These are phyloP conservation scores for Bedellia somnulentella DNA, from an alignment of 2,888 invertebrate genomes.

Conservation along the genomic window DNA sequence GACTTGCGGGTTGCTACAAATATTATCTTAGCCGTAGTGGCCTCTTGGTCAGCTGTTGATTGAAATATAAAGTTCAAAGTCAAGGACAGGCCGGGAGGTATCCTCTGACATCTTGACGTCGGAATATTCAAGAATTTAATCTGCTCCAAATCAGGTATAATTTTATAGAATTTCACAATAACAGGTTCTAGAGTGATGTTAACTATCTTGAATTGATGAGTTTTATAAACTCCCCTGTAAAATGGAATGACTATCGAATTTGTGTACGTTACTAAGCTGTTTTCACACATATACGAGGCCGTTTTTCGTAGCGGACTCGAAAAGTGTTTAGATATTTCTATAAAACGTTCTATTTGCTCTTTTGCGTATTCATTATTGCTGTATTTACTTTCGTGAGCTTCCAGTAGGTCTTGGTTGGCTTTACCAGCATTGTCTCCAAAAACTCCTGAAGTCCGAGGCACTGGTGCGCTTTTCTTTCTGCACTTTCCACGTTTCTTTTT, in stretches of 20 bases:
- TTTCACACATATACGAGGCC: conserved; percentile 42
- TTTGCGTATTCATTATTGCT: conserved; percentile 9
- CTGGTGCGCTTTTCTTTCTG: too few species aligned
- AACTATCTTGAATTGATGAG: conserved; percentile 33
- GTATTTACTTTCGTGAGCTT: conserved; percentile 15
- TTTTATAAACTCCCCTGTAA: conserved; percentile 28
- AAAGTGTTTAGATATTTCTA: conserved; percentile 46
- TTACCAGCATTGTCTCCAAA: neutral
- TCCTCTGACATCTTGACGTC: conserved; percentile 30
- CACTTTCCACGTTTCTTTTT: too few species aligned
- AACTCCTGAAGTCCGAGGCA: too few species aligned
- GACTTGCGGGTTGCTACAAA: conserved; percentile 43
- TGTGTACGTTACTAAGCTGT: conserved; percentile 32
- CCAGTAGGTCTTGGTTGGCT: neutral
- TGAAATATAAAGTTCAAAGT: conserved; percentile 37
- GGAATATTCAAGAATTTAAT: conserved; percentile 37
- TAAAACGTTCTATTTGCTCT: conserved; percentile 33
- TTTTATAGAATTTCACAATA: conserved; percentile 36
- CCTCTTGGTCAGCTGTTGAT: conserved; percentile 30
- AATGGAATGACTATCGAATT: conserved; percentile 30
- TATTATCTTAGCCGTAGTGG: conserved; percentile 31
- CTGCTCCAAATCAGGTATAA: conserved; percentile 37
- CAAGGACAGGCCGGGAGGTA: conserved; percentile 41
- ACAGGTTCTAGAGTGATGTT: conserved; percentile 39
- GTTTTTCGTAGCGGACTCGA: conserved; percentile 39